Evolutionary conservation across 2,888 invertebrate species (phyloP), one percentile per base, ranked within the genome.

Genomic region (Psococerastis gibbosa): DNA sequence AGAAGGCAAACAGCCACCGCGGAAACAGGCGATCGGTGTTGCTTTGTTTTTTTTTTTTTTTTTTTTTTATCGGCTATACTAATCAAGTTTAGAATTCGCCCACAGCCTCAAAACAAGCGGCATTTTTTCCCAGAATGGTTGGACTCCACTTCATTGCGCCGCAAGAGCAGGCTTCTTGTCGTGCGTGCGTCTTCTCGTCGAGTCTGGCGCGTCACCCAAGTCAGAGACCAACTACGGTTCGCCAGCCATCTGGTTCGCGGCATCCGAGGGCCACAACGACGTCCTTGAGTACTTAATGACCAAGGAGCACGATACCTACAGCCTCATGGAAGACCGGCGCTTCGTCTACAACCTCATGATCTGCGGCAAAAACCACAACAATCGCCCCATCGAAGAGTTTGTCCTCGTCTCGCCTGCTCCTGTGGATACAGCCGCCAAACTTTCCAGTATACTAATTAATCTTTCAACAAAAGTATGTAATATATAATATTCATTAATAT

Each of bases 301-400:
- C 55, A 94, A 94, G 62, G 97, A 98, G 57, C 97, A 97, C 60
- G 94, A 95, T 57, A 94, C 95, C 0, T 89, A 95, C 58, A 78
- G 81, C 4, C 69, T 98, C 9, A 95, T 98, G 92, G 97, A 97
- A 51, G 97, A 98, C 59, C 78, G 85, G 57, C 59, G 73, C 71
- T 98, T 97, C 61, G 87, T 95, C 43, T 95, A 94, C 64, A 97
- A 98, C 60, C 68, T 98, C 55, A 98, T 98, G 92, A 83, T 94
- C 31, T 91, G 92, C 61, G 91, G 92, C 18, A 94, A 94, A 62
- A 87, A 85, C 64, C 75, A 89, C 65, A 83, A 89, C 57, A 94
- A 97, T 62, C 82, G 85, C 55, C 94, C 97, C 0, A 87, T 98
- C 49, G 88, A 94, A 59, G 97, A 98, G 60, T 98, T 98, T 61